Percentiles rank a stretch among this genome's conserved stretches.
Evolutionary conservation across 2,797 vertebrate genomes (phyloP).

Genomic region (Cyprinella venusta): DNA sequence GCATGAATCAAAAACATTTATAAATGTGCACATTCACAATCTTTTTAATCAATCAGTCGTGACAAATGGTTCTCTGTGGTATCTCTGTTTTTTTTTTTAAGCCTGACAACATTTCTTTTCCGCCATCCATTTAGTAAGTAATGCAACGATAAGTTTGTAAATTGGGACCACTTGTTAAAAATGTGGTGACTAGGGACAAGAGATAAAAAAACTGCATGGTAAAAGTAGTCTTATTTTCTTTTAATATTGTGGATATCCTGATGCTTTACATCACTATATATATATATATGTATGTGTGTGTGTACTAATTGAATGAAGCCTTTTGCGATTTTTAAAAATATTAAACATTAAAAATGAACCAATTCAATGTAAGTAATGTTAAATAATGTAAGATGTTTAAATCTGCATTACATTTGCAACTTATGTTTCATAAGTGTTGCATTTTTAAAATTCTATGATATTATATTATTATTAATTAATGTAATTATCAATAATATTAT

Average conservation of each 20-base stretch:
- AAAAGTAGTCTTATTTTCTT: neutral
- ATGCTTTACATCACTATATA: neutral
- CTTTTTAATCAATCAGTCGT: neutral
- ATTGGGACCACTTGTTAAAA: neutral
- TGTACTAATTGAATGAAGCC: neutral
- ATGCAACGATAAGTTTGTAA: neutral
- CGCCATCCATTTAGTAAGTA: neutral
- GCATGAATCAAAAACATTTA: conserved; percentile 71
- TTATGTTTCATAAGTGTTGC: no score
- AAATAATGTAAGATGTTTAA: neutral
- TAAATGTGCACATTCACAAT: conserved; percentile 61
- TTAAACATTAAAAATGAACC: neutral
- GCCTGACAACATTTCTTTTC: neutral
- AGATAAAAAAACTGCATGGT: neutral
- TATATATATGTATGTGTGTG: no score
- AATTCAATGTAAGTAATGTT: no score
- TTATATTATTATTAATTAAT: neutral
- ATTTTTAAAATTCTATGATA: neutral
- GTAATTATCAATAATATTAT: neutral
- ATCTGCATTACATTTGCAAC: neutral
- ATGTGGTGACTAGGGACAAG: neutral
- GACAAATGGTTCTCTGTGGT: neutral
- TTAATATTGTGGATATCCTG: neutral
- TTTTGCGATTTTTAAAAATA: no score
- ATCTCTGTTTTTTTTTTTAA: neutral